Evolutionary conservation across 2,113 vertebrate genomes (phyloP).

Genomic region (Pelvicachromis taeniatus): DNA sequence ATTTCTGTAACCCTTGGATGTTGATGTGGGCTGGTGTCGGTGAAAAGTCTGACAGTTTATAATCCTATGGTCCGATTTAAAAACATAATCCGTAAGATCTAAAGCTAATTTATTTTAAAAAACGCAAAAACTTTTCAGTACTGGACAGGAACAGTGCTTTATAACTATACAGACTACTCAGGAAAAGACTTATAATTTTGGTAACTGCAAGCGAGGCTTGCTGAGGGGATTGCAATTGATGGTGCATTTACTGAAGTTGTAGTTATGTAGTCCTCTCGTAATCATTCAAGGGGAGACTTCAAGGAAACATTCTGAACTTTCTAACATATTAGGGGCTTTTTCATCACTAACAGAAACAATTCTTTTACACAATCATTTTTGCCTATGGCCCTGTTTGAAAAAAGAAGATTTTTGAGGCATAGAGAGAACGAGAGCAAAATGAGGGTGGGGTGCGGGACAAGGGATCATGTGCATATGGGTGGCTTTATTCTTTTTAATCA

Average conservation of each 20-base stretch:
- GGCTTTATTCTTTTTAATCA: conserved; percentile 62
- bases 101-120: not conserved
- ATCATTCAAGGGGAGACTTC: not conserved
- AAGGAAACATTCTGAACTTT: not conserved
- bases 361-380: not conserved
- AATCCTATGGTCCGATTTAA: not conserved
- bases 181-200: not conserved
- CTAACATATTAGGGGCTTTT: not conserved
- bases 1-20: not conserved
- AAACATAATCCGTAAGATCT: not conserved
- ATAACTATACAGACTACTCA: not conserved
- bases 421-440: not conserved
- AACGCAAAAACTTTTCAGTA: not conserved
- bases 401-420: not conserved
- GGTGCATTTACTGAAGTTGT: not conserved
- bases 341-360: not conserved
- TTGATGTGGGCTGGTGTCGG: not conserved
- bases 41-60: not conserved
- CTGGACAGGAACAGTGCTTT: not conserved
- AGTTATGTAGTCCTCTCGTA: no score
- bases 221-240: not conserved
- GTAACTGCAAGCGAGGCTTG: not conserved
- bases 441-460: not conserved
- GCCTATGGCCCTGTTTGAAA: not conserved
- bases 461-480: not conserved